Conservation (phyloP, 37 sponge, comb jelly and placozoan species). For the Beroe forskalii region DNA sequence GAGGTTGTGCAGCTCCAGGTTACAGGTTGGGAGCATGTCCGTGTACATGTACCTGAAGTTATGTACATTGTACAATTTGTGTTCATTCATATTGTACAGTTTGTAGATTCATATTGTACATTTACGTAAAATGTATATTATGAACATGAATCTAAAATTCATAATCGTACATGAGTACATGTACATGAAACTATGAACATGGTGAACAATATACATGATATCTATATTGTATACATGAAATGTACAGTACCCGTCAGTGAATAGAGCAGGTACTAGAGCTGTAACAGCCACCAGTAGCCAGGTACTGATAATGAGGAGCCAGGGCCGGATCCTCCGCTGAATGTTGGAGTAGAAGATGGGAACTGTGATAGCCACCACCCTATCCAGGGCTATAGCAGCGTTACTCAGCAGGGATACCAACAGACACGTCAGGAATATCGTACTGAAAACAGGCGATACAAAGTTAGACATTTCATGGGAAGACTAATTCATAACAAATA, state of each 20-base stretch:
- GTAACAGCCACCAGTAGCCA: not conserved
- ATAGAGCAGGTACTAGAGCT: not conserved
- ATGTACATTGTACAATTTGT: too few relatives aligned
- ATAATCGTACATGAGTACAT: too few relatives aligned
- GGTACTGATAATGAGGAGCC: not conserved
- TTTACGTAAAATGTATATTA: too few relatives aligned
- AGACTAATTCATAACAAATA: too few relatives aligned
- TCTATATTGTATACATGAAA: too few relatives aligned
- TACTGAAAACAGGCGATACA: not conserved
- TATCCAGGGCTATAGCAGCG: not conserved
- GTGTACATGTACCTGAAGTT: conserved; percentile 15
- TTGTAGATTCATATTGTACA: not conserved
- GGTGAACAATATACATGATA: too few relatives aligned
- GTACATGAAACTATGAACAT: too few relatives aligned
- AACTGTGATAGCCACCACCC: not conserved
- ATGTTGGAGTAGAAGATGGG: conserved; percentile 27
- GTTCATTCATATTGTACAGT: too few relatives aligned
- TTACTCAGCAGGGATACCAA: conserved; percentile 43
- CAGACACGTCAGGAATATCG: not conserved
- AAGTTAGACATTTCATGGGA: too few relatives aligned
- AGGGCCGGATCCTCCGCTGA: not conserved
- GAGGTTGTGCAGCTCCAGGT: conserved; percentile 16
- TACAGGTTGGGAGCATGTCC: not conserved
- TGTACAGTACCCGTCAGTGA: not conserved
- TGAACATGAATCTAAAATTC: too few relatives aligned